Evolutionary conservation across 2,113 vertebrate species (phyloP).

Genomic region (Helogale parvula): DNA sequence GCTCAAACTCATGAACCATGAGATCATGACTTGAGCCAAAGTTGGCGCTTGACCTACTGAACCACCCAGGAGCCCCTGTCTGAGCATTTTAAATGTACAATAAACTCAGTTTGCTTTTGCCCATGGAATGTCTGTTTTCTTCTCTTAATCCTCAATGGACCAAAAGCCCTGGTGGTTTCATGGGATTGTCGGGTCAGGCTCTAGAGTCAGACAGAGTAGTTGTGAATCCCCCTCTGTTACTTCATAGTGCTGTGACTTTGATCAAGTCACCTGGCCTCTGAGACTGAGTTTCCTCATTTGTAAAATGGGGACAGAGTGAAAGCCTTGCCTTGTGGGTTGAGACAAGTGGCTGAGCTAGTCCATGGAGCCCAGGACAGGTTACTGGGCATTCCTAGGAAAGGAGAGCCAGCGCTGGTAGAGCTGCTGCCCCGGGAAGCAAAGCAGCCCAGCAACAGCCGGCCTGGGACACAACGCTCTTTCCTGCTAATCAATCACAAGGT

Average conservation of each 20-base stretch:
- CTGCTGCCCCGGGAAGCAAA: neutral
- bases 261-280: neutral
- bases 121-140: neutral
- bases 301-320: neutral
- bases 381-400: fast-evolving
- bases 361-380: neutral
- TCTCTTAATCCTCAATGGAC: neutral
- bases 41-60: no score
- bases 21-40: no score
- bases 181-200: neutral
- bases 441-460: neutral
- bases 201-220: neutral
- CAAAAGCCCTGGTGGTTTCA: neutral
- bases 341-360: neutral
- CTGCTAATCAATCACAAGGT: neutral
- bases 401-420: no score
- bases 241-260: neutral
- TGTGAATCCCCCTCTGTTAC: neutral
- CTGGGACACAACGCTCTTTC: neutral
- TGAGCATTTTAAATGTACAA: neutral
- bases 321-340: neutral
- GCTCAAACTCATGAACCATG: no score
- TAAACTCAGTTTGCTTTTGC: neutral
- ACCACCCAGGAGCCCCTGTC: neutral
- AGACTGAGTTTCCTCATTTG: neutral